Evolutionary conservation across 2,797 vertebrate species (phyloP).

Genomic region (Notamacropus eugenii): DNA sequence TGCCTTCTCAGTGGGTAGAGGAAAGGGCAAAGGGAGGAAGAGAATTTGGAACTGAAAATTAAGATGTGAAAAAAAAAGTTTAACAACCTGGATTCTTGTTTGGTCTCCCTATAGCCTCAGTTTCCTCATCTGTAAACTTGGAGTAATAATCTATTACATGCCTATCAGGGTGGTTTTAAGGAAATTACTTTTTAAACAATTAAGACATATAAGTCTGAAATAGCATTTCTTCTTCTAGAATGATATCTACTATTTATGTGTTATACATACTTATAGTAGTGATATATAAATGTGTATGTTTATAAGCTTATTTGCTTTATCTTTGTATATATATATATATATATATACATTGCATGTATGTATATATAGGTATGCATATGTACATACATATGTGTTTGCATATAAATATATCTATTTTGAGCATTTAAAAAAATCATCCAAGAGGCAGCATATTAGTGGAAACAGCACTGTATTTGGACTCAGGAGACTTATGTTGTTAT

Average conservation of each 20-base stretch:
- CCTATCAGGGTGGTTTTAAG: background rate
- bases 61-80: background rate
- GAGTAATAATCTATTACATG: background rate
- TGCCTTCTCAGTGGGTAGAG: background rate
- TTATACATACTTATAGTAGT: background rate
- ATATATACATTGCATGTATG: background rate
- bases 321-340: background rate
- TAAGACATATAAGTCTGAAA: background rate
- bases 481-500: background rate
- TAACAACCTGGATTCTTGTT: background rate
- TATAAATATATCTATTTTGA: background rate
- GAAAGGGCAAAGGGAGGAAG: background rate
- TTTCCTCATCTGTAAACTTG: background rate
- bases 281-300: background rate
- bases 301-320: background rate
- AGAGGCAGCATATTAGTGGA: background rate
- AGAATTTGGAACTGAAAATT: background rate
- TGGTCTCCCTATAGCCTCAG: background rate
- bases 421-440: background rate
- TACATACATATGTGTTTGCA: background rate
- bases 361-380: background rate
- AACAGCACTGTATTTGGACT: background rate
- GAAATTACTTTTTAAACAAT: background rate
- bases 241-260: background rate
- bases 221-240: background rate